Percentiles rank a stretch among this genome's conserved stretches.
These are phyloP conservation scores for Barbus barbus DNA, from an alignment of 2,113 vertebrate genomes.

Conservation along the genomic window DNA sequence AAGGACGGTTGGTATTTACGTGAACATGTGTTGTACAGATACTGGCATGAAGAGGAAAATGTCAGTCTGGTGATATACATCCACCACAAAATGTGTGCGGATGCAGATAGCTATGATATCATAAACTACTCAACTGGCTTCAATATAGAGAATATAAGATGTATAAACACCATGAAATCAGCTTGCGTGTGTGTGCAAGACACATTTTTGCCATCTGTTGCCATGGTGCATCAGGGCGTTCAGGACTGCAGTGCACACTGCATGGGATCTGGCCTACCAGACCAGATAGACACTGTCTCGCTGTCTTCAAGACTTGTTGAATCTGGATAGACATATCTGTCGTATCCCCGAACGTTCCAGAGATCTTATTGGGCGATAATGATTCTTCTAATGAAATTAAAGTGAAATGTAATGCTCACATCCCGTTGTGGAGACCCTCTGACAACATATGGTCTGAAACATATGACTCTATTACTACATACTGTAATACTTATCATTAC, in stretches of 20 bases:
- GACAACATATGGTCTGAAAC: background rate
- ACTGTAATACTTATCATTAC: background rate
- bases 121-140: background rate
- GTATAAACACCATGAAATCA: background rate
- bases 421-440: conserved; percentile 1
- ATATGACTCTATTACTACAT: background rate
- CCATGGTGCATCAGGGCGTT: conserved; percentile 38
- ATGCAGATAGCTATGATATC: conserved; percentile 27
- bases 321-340: background rate
- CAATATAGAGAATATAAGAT: background rate
- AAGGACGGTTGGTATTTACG: conserved; percentile 33
- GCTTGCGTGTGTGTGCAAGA: background rate
- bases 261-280: conserved; percentile 13
- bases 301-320: background rate
- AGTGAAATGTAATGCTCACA: background rate
- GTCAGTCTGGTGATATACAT: conserved; percentile 31
- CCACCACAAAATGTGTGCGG: background rate
- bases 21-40: conserved; percentile 27
- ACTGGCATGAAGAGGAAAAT: conserved; percentile 11
- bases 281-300: conserved; percentile 4
- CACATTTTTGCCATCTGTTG: conserved; percentile 41
- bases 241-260: background rate
- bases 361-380: background rate
- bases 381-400: conserved; percentile 1
- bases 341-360: background rate